Evolutionary conservation across 2,888 invertebrate genomes (phyloP).

Genomic region (Melanotus villosus): DNA sequence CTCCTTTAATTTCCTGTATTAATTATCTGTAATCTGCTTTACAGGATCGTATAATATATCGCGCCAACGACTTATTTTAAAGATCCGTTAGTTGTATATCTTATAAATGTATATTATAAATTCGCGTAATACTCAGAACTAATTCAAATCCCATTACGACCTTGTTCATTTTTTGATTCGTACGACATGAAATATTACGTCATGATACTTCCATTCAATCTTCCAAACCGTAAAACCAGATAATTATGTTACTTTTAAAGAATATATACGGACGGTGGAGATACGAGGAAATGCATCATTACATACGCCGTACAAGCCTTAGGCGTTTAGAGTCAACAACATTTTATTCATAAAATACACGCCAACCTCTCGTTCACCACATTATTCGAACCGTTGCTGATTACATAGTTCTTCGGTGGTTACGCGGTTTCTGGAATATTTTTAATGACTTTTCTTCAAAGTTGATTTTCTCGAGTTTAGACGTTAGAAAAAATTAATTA

Average conservation of each 20-base stretch:
- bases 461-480: too few relatives aligned
- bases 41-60: constrained; percentile 20
- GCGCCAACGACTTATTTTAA: constrained; percentile 7
- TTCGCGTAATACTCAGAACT: constrained; percentile 20
- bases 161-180: neutral
- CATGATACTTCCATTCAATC: constrained; percentile 8
- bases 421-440: constrained; percentile 4
- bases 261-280: too few relatives aligned
- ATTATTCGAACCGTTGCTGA: constrained; percentile 16
- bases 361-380: constrained; percentile 17
- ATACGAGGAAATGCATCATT: constrained; percentile 25
- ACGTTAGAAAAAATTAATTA: constrained; percentile 1
- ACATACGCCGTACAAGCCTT: neutral
- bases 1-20: constrained; percentile 20
- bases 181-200: constrained; percentile 21
- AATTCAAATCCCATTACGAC: constrained; percentile 23
- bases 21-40: constrained; percentile 18
- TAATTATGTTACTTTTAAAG: constrained; percentile 17
- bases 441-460: constrained; percentile 8
- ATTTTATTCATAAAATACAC: constrained; percentile 27
- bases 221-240: constrained; percentile 1
- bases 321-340: constrained; percentile 17
- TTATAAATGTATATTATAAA: too few relatives aligned
- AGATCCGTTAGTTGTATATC: neutral
- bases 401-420: constrained; percentile 6